Evolutionary conservation across 2,797 vertebrate genomes (phyloP).

Genomic region (Hypotaenidia philippensis): DNA sequence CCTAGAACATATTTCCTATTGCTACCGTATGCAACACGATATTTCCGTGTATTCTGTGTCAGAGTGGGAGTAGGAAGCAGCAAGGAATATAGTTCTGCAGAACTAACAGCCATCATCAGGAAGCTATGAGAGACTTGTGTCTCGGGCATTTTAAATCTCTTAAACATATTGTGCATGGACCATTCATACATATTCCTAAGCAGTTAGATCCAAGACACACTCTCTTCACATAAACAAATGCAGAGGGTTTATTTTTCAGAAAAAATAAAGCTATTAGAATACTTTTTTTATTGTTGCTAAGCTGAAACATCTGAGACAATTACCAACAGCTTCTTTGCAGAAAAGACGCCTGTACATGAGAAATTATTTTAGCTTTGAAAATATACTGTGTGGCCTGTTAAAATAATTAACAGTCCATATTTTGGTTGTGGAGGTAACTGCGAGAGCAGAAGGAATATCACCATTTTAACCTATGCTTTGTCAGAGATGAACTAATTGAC

Average conservation of each 20-base stretch:
- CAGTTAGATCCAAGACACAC: neutral
- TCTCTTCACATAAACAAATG: neutral
- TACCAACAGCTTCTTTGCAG: neutral
- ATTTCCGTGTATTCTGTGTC: constrained; percentile 33
- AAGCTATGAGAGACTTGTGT: neutral
- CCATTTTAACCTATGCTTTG: neutral
- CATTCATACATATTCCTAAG: neutral
- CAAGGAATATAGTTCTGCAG: constrained; percentile 25
- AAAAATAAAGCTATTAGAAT: neutral
- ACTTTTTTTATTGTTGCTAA: neutral
- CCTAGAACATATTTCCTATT: constrained; percentile 41
- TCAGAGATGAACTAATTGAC: neutral
- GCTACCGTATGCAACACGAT: neutral
- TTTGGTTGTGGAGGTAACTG: neutral
- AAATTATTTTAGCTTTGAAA: neutral
- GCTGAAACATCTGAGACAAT: neutral
- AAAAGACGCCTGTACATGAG: neutral
- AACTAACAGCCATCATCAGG: constrained; percentile 6
- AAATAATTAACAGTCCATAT: neutral
- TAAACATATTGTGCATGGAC: neutral
- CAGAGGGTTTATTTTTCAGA: neutral
- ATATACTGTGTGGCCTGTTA: neutral
- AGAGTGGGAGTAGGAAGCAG: constrained; percentile 25
- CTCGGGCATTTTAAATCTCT: neutral
- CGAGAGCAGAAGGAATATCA: neutral